These are phyloP conservation scores for Sylvilagus floridanus DNA, from an alignment of 2,797 vertebrate species.

Conservation along the genomic window DNA sequence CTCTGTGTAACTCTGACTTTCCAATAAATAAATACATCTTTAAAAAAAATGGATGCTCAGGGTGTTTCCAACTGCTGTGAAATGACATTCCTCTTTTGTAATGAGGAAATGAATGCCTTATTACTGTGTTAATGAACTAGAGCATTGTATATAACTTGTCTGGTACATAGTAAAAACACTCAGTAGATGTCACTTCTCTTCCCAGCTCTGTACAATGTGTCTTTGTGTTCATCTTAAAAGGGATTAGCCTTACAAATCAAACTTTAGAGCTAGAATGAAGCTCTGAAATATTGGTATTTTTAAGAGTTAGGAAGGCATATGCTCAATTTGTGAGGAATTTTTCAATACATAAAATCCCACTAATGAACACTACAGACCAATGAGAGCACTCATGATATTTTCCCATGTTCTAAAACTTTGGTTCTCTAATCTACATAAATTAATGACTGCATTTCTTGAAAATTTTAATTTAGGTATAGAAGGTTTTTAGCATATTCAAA, in stretches of 20 bases:
- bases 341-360: not conserved
- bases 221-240: slow-evolving; percentile 1
- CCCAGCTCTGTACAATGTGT: not conserved
- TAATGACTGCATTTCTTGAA: not conserved
- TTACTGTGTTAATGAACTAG: not conserved
- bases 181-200: not conserved
- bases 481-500: not conserved
- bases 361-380: not conserved
- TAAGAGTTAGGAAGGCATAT: not conserved
- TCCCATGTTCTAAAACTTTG: not conserved
- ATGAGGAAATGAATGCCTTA: not conserved
- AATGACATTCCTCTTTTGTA: slow-evolving; percentile 36
- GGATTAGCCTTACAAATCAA: not conserved
- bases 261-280: not conserved
- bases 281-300: not conserved
- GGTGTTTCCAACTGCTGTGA: not conserved
- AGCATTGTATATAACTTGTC: not conserved
- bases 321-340: not conserved
- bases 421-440: not conserved
- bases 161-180: not conserved
- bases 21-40: too few species aligned
- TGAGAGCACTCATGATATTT: not conserved
- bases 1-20: too few species aligned
- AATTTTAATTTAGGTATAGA: not conserved
- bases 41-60: not conserved